Base-by-base conservation (phyloP, 2,888 invertebrate species). In the Dynastes hyllus region DNA sequence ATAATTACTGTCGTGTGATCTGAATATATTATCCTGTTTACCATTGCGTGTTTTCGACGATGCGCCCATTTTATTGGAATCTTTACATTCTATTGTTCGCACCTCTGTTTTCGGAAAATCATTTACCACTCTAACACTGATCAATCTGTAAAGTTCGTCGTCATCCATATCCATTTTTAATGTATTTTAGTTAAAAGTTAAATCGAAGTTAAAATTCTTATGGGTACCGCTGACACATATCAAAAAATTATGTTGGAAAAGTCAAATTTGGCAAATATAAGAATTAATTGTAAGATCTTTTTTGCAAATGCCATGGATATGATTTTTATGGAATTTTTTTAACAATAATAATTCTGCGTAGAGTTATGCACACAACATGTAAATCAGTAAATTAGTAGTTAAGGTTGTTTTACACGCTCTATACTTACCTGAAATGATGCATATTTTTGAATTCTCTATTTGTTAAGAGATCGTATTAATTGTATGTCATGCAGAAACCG, bases 11-110 rank as follows among this genome's bases (percentile, higher is more conserved):
- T 78, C 69, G 27, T 69, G 71, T 11, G 77, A 76, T 27, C 66
- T 50, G 40, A 71, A 53, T 8, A 70, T 32, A 50, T 53, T 16
- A 22, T 32, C 66, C 16, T 45, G 13, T n/a, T 58, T 51, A 2
- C 32, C 8, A 63, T 29, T 27, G 13, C 32, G 8, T 5, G 9
- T 63, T 13, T 9, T 32, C 1, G 63, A 32, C 3, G 63, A 63
- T 63, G 22, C 0, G 5, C 1, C 55, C 5, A 32, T 27, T 63
- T 27, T 63, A 11, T 78, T 63, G 9, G 27, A n/a, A n/a, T 70
- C 61, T 82, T 83, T 84, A 79, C 85, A 87, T 67, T 86, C 86
- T 71, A 87, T 80, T 77, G 84, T 84, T 63, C 86, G 84, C 22
- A 86, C 83, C 80, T 87, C 86, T 27, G 83, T 80, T 76, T 84